phyloP scores from a whole-genome alignment of 2,797 vertebrate genomes.

The Coccyzus lansbergi region DNA sequence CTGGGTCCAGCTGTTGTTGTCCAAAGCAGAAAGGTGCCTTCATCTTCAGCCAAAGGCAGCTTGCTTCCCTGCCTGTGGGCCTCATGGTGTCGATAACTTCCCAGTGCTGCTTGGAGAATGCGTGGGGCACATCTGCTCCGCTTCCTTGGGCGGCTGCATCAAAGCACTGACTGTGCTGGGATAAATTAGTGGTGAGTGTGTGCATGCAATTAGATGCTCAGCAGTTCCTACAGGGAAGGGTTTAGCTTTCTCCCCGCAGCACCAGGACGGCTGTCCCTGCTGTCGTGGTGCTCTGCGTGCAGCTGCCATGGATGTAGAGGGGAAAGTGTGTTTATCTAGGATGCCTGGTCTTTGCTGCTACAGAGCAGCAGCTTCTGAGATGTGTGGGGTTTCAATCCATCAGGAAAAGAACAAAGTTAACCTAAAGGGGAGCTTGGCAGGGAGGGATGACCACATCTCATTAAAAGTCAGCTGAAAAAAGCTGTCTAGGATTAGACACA shows the following conservation, averaged over 20 bases:
- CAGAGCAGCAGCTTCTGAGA: neutral
- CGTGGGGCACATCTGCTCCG: neutral
- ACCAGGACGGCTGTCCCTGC: accelerated
- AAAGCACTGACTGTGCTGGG: neutral
- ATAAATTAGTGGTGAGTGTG: neutral
- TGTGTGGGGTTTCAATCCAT: accelerated
- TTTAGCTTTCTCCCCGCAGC: neutral
- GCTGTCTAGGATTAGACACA: neutral
- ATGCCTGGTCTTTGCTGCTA: neutral
- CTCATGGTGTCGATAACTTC: neutral
- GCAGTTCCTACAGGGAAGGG: neutral
- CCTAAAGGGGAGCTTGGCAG: neutral
- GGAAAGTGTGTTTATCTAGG: neutral
- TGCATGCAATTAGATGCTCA: neutral
- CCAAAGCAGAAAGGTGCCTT: neutral
- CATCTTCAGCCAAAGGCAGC: neutral
- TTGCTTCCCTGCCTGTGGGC: neutral
- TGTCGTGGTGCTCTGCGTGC: neutral
- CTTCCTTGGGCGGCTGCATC: neutral
- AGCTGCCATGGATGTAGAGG: neutral
- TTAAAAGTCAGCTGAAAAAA: constrained; percentile 3
- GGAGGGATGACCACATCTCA: neutral
- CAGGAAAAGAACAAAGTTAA: neutral
- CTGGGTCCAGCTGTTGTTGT: neutral
- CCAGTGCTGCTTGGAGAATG: neutral